Base-by-base conservation (phyloP, 2,888 invertebrate species). In the Lacanobia wlatinum region DNA sequence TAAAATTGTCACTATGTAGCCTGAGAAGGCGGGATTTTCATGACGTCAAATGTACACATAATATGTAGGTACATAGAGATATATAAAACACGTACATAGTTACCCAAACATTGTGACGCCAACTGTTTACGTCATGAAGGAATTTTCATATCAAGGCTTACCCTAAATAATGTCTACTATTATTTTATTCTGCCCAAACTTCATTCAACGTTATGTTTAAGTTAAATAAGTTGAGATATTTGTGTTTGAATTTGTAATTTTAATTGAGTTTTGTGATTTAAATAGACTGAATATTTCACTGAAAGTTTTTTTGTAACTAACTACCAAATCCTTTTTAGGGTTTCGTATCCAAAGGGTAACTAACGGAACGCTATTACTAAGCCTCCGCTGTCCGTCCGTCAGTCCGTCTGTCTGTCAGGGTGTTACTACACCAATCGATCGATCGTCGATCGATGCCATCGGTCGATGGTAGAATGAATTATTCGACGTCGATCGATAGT, bases 11-110 rank as follows among this genome's bases (percentile, higher is more conserved):
- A 58, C 73, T 38, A 61, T 14, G 56, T 69, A 58, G 21, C 7
- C 56, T 10, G 9, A 23, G 40, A 58, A 52, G 10, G 53, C 28
- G 18, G 10, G 14, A 59, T n/a, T 52, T 10, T 28, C 14, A 23
- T 76, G 69, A 78, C 77, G 81, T 80, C 76, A 80, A 64, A 46
- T 43, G 53, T 60, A 10, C 23, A 73, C 8, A 55, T 18, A 63
- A 16, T 40, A 52, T 43, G 46, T 34, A 34, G 34, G 2, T 48
- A 60, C 50, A 63, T 59, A 67, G 10, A 70, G 4, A 12, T 56
- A 64, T 38, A 38, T 28, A 40, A 68, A 59, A 55, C 2, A 62
- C 65, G 48, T 69, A 78, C 21, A 66, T 78, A 66, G 50, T 46
- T 65, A 50, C 46, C 62, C 34, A 59, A 69, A 73, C 21, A 65